Percentiles rank a stretch among this genome's conserved stretches.
Evolutionary conservation across 2,797 vertebrate genomes (phyloP).

Genomic region (Iguana delicatissima): DNA sequence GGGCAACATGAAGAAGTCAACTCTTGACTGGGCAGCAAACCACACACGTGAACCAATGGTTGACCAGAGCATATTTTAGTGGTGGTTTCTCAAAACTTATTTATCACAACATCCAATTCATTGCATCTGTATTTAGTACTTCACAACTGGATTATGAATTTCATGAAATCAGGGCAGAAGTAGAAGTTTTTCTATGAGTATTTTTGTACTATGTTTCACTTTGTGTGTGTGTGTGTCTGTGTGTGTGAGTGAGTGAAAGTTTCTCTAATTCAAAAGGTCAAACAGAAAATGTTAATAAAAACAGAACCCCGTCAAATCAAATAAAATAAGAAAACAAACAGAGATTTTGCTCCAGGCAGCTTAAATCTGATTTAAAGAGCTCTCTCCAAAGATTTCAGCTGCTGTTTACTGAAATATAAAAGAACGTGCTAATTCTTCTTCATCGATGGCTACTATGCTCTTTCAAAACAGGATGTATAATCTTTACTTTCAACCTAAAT

Average conservation of each 20-base stretch:
- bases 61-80: background rate
- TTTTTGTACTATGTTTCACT: conserved; percentile 37
- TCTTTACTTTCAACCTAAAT: conserved; percentile 61
- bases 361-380: conserved; percentile 78
- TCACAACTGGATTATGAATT: conserved; percentile 49
- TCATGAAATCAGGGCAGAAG: conserved; percentile 52
- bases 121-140: background rate
- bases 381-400: conserved; percentile 78
- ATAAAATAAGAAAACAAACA: conserved; percentile 80
- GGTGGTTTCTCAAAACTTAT: background rate
- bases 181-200: conserved; percentile 51
- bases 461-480: conserved; percentile 66
- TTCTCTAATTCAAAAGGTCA: conserved; percentile 75
- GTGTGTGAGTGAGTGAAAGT: conserved; percentile 29
- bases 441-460: conserved; percentile 64
- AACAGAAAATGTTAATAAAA: conserved; percentile 80
- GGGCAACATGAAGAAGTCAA: background rate
- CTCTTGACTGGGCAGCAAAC: background rate
- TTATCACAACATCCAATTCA: too few relatives aligned
- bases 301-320: conserved; percentile 75
- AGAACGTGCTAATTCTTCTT: conserved; percentile 70
- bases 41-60: background rate
- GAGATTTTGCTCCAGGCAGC: conserved; percentile 74
- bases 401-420: conserved; percentile 80
- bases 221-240: background rate